A percentile compares a stretch with the other conserved stretches of the same genome.
These are phyloP conservation scores for Alfaro cultratus DNA, from an alignment of 2,797 vertebrate genomes.

Conservation along the genomic window DNA sequence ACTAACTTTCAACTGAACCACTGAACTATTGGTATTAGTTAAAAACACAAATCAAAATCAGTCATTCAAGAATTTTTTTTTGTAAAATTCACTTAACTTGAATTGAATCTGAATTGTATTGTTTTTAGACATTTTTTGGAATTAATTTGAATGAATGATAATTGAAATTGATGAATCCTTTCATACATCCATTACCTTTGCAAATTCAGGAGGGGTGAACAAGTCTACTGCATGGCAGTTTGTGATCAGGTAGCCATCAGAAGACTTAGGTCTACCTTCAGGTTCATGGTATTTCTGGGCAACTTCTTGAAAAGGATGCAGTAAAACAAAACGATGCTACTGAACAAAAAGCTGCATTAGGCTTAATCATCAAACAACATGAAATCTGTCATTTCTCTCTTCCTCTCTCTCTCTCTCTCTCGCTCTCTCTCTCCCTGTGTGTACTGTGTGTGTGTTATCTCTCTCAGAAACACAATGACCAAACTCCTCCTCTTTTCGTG, in stretches of 20 bases:
- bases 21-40: not conserved
- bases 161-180: not conserved
- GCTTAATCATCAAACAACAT: not conserved
- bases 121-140: not conserved
- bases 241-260: not conserved
- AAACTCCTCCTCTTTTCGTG: slow-evolving; percentile 17
- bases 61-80: not conserved
- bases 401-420: not conserved
- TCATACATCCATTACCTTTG: not conserved
- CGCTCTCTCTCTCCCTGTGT: not conserved
- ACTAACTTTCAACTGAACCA: not conserved
- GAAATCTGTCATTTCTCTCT: not conserved
- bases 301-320: not conserved
- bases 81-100: not conserved
- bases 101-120: not conserved
- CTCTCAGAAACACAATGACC: not conserved
- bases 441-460: not conserved
- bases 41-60: not conserved
- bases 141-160: not conserved
- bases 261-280: not conserved
- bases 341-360: not conserved
- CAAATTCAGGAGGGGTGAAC: not conserved
- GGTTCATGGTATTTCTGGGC: not conserved
- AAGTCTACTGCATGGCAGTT: not conserved
- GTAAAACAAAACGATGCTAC: not conserved